Evolutionary conservation across 1,140 invertebrate species (phyloP).

Genomic region (Bombus huntii): DNA sequence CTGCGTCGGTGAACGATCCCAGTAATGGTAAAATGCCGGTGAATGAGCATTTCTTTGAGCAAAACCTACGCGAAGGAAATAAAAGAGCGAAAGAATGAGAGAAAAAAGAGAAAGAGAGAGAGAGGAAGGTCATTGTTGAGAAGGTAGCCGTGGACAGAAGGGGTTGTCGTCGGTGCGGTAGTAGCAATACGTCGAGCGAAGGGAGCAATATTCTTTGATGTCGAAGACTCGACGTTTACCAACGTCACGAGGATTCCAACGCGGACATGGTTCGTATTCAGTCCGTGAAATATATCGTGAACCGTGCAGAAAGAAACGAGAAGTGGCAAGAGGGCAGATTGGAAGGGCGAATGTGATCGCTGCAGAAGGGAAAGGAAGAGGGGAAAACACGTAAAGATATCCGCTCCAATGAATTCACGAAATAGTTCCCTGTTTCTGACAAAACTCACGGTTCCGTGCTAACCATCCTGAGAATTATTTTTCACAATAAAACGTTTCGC

Average conservation of each 20-base stretch:
- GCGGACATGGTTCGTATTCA: conserved; percentile 45
- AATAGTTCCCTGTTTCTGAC: conserved; percentile 59
- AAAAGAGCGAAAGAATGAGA: background rate
- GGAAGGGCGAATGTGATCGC: conserved; percentile 33
- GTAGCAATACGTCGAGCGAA: conserved; percentile 2
- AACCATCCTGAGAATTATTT: conserved; percentile 35
- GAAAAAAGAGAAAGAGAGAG: background rate
- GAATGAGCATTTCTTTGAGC: conserved; percentile 38
- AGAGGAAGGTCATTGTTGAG: background rate
- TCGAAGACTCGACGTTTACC: conserved; percentile 58
- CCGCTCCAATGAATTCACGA: conserved; percentile 40
- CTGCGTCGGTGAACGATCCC: background rate
- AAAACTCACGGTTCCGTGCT: conserved; percentile 30
- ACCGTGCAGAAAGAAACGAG: conserved; percentile 34
- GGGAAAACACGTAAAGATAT: conserved; percentile 46
- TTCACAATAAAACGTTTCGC: background rate
- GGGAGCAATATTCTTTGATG: conserved; percentile 62
- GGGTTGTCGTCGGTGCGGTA: background rate
- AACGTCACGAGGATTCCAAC: conserved; percentile 54
- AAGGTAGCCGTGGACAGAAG: background rate
- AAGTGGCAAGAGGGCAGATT: conserved; percentile 20
- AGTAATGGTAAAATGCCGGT: conserved; percentile 21
- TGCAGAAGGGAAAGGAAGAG: conserved; percentile 20
- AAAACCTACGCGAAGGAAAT: background rate
- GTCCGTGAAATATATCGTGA: conserved; percentile 52